Conservation (phyloP, 2,888 invertebrate species). For the Leptogaster cylindrica region DNA sequence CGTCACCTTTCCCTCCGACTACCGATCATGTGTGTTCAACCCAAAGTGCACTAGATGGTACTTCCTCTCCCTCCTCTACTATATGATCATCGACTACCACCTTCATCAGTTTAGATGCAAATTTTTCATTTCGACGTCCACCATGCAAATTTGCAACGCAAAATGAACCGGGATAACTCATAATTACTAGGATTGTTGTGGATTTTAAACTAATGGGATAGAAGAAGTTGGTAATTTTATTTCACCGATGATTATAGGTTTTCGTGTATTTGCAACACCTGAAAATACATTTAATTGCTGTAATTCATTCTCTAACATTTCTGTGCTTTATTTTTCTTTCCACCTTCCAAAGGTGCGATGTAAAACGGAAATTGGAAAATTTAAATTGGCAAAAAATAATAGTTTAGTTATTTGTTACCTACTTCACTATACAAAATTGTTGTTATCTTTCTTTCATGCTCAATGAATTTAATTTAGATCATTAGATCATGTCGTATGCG, state of each 20-base stretch:
- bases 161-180: conserved; percentile 30
- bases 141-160: conserved; percentile 14
- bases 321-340: background rate
- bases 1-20: too few species aligned
- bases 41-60: too few species aligned
- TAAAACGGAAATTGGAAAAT: background rate
- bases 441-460: too few species aligned
- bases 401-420: too few species aligned
- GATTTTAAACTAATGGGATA: conserved; percentile 31
- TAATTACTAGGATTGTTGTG: conserved; percentile 31
- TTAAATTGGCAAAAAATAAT: background rate
- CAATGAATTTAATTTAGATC: too few species aligned
- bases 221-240: conserved; percentile 14
- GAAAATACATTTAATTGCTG: conserved; percentile 23
- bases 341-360: background rate
- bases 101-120: background rate
- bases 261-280: too few species aligned
- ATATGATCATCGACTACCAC: background rate
- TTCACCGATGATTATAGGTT: conserved; percentile 31
- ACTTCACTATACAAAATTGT: too few species aligned
- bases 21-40: too few species aligned
- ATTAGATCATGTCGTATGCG: too few species aligned
- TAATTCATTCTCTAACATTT: background rate
- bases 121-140: conserved; percentile 13
- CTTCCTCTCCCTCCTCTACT: too few species aligned